These are phyloP conservation scores for Drosophila ambigua DNA, from an alignment of 1,140 invertebrate genomes.

Conservation along the genomic window DNA sequence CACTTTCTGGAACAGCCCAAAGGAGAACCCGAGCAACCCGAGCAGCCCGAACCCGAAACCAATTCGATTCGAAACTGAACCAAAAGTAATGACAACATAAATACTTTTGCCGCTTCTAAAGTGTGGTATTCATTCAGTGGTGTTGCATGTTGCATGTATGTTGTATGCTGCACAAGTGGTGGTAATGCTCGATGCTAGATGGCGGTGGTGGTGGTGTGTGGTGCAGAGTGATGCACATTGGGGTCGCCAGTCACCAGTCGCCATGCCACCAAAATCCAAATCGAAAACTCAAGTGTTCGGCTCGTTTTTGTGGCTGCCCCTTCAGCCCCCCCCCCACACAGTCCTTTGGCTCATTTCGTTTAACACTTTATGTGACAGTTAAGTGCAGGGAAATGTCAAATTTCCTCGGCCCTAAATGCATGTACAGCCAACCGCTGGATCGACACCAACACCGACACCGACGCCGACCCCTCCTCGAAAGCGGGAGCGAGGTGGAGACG, in stretches of 20 bases:
- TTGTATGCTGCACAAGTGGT: too few species aligned
- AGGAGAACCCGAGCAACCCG: conserved; percentile 25
- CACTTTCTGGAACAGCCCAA: conserved; percentile 14
- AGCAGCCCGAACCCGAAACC: conserved; percentile 55
- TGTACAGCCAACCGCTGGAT: conserved; percentile 37
- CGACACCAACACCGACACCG: conserved; percentile 14
- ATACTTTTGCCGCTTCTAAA: conserved; percentile 60
- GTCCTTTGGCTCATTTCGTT: conserved; percentile 71
- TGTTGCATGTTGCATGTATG: too few species aligned
- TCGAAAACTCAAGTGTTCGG: conserved; percentile 70
- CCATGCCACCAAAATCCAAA: conserved; percentile 39
- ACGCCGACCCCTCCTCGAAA: background rate
- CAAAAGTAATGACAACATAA: conserved; percentile 80
- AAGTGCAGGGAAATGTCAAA: conserved; percentile 78
- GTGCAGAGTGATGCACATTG: conserved; percentile 54
- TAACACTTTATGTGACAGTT: conserved; percentile 81
- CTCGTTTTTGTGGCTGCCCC: conserved; percentile 55
- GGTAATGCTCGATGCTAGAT: conserved; percentile 12
- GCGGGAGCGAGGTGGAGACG: background rate
- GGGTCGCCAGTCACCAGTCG: conserved; percentile 43
- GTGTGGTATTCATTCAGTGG: conserved; percentile 1
- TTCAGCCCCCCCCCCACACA: too few species aligned
- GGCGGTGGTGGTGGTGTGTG: conserved; percentile 20
- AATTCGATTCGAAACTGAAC: conserved; percentile 64
- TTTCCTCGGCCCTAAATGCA: conserved; percentile 65